These are phyloP conservation scores for Bufotes viridis DNA, from an alignment of 2,797 vertebrate species.

Conservation along the genomic window DNA sequence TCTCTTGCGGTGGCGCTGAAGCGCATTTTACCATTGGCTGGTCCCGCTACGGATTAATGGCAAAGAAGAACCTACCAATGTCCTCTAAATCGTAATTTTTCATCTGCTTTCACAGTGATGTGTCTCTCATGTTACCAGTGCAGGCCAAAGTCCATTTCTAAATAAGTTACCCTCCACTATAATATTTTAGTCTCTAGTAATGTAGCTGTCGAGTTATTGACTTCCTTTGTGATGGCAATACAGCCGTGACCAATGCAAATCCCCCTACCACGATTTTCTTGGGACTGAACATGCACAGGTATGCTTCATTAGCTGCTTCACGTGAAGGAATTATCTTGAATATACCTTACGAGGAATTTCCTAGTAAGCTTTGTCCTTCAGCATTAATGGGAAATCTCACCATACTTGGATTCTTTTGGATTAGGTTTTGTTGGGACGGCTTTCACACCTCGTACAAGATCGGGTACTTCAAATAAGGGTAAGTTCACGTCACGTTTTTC, in stretches of 20 bases:
- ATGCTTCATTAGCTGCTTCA: conserved; percentile 41
- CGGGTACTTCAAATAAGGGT: too few species aligned
- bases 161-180: not conserved
- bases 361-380: conserved; percentile 39
- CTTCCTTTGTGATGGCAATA: conserved; percentile 5
- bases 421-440: not conserved
- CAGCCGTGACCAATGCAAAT: not conserved
- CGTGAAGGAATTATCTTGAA: conserved; percentile 27
- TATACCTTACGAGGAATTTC: not conserved
- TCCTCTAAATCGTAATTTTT: not conserved
- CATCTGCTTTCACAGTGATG: not conserved
- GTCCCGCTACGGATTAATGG: not conserved
- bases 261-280: not conserved
- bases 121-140: not conserved
- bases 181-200: too few species aligned
- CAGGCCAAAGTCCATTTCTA: not conserved
- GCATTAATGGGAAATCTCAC: conserved; percentile 20
- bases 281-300: not conserved
- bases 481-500: too few species aligned
- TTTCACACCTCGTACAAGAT: not conserved
- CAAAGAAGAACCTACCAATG: too few species aligned
- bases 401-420: not conserved
- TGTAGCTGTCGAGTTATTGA: not conserved
- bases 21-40: too few species aligned
- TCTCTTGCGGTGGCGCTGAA: too few species aligned